Conservation (phyloP, 2,113 vertebrate genomes). For the Crocuta crocuta region DNA sequence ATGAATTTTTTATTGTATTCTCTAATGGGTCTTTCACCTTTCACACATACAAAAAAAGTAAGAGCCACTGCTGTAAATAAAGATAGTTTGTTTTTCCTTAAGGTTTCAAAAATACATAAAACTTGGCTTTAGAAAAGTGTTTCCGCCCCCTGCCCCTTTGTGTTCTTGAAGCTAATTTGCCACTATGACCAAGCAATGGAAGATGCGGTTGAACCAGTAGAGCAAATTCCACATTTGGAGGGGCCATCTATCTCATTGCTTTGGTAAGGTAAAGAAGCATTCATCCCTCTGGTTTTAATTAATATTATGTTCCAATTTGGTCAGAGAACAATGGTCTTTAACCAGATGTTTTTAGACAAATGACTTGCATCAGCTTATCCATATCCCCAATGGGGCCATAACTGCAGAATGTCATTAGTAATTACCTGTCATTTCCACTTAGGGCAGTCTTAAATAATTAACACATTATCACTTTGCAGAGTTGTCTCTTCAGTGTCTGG, state of each 20-base stretch:
- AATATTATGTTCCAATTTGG: slow-evolving; percentile 11
- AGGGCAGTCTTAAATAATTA: slow-evolving; percentile 60
- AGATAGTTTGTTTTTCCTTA: not conserved
- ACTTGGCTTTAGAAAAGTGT: slow-evolving; percentile 13
- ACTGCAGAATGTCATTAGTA: slow-evolving; percentile 49
- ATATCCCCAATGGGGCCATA: not conserved
- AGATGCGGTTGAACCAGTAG: not conserved
- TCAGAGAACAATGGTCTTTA: slow-evolving; percentile 61
- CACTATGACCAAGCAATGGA: not conserved
- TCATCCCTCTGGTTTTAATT: slow-evolving; percentile 55
- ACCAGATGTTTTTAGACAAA: slow-evolving; percentile 69
- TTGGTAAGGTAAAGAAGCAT: not conserved
- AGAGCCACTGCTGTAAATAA: not conserved
- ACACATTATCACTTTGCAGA: slow-evolving; percentile 27
- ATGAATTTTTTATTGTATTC: not conserved
- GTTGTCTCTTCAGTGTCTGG: not conserved
- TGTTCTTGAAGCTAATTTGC: slow-evolving; percentile 23
- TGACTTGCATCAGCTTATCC: slow-evolving; percentile 56
- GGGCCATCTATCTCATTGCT: not conserved
- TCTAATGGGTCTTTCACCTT: not conserved
- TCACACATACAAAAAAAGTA: not conserved
- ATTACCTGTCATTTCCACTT: slow-evolving; percentile 60
- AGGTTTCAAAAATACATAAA: slow-evolving; percentile 15
- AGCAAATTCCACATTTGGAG: not conserved
- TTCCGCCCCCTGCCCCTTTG: not conserved